Conservation (phyloP, 2,113 vertebrate genomes). For the Pseudolaguvia tuberculata region DNA sequence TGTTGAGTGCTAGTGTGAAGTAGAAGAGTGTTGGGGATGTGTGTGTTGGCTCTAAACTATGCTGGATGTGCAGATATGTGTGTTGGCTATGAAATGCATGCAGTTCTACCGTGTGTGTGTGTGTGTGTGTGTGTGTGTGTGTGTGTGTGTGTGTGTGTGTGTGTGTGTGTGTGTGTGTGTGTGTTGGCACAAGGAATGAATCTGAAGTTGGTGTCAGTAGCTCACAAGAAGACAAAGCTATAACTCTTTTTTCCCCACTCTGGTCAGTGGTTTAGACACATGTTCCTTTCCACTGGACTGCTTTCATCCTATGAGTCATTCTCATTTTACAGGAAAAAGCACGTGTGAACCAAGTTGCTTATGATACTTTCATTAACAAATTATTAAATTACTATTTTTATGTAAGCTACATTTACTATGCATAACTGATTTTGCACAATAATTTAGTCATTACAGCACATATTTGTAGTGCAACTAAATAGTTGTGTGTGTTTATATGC, state of each 20-base stretch:
- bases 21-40: slow-evolving; percentile 45
- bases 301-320: slow-evolving; percentile 48
- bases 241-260: slow-evolving; percentile 40
- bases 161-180: slow-evolving; percentile 34
- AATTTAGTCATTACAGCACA: neutral
- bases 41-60: slow-evolving; percentile 40
- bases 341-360: slow-evolving; percentile 28
- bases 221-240: slow-evolving; percentile 59
- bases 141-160: slow-evolving; percentile 41
- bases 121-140: slow-evolving; percentile 35
- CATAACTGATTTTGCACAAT: neutral
- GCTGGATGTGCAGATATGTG: slow-evolving; percentile 48
- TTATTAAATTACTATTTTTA: no score
- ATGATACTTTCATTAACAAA: slow-evolving; percentile 19
- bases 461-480: neutral
- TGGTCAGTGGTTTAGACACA: slow-evolving; percentile 45
- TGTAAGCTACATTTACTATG: neutral
- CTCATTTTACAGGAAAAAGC: slow-evolving; percentile 49
- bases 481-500: neutral
- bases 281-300: slow-evolving; percentile 45
- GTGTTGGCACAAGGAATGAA: slow-evolving; percentile 36
- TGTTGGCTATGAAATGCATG: slow-evolving; percentile 41
- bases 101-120: slow-evolving; percentile 28
- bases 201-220: slow-evolving; percentile 48
- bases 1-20: slow-evolving; percentile 47